Base-by-base conservation (phyloP, 30 jellyfish, hydroid and myxozoan genomes). In the Hydra vulgaris region DNA sequence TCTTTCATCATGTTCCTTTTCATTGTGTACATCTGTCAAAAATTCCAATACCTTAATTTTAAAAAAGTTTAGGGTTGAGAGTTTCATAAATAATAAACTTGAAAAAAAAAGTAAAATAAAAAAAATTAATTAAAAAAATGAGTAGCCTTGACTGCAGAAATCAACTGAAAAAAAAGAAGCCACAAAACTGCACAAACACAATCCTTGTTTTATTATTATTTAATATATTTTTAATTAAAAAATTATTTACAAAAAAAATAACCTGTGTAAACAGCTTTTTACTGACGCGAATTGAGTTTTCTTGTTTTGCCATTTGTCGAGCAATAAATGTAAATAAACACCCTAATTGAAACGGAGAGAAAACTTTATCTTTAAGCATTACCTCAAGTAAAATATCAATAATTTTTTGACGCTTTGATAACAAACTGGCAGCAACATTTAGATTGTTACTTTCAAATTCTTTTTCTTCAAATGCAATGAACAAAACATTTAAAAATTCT, bases 321-420 rank as follows among this genome's bases (percentile, higher is more conserved):
- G 99, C 99, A 69, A 94, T 94, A 74, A 94, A 94, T 16, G 99
- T 94, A 77, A 94, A 94, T 12, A 94, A 84, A 81, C 91, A 78
- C 18, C 99, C 99, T 67, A 94, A 95, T 66, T 87, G 95, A n/a
- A 96, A 69, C 8, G 99, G 99, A 8, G 99, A 80, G 80, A 87
- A 94, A 26, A 88, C 52, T 24, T 73, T 69, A 80, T 94, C 95
- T 19, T 87, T 87, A 23, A 94, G 95, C 99, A 94, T 94, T 24
- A 94, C 77, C 79, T 94, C 95, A 21, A 94, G 78, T 83, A 94
- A 71, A 74, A 94, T 82, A 70, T 94, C 99, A 18, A 94, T 94
- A 27, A 94, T 92, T 74, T 77, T 79, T 56, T 94, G 99, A 52
- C 99, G 96, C 77, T 82, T 81, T 20, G 99, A 94, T 18, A 72